These are phyloP conservation scores for Rhinophrynus dorsalis DNA, from an alignment of 2,797 vertebrate genomes.

Conservation along the genomic window DNA sequence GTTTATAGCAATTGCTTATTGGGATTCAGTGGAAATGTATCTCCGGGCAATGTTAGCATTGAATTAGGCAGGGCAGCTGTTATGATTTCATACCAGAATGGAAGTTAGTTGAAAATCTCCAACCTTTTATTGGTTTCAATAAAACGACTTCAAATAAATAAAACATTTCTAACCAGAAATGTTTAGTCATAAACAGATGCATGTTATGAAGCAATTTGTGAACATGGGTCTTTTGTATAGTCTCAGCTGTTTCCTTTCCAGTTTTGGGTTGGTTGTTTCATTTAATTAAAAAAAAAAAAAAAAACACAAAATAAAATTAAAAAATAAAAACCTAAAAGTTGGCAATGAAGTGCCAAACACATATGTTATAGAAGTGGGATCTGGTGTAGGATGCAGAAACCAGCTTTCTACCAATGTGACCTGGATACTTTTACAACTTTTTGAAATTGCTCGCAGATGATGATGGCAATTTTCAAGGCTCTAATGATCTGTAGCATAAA, in stretches of 20 bases:
- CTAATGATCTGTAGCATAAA: no score
- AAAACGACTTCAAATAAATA: constrained; percentile 58
- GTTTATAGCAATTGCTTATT: constrained; percentile 55
- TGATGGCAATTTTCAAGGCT: no score
- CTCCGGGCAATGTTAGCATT: constrained; percentile 61
- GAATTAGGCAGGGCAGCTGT: constrained; percentile 62
- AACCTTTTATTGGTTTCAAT: constrained; percentile 55
- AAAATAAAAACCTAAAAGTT: not conserved
- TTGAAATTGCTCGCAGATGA: no score
- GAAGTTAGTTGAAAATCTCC: constrained; percentile 58
- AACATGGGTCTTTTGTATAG: constrained; percentile 49
- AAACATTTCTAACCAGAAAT: constrained; percentile 61
- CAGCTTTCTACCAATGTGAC: no score
- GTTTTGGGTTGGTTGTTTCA: not conserved
- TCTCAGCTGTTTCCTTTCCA: constrained; percentile 50
- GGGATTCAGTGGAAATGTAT: constrained; percentile 57
- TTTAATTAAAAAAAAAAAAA: not conserved
- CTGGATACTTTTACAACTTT: no score
- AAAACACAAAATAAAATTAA: no score
- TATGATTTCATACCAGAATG: constrained; percentile 55
- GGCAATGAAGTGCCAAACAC: not conserved
- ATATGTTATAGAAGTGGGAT: not conserved
- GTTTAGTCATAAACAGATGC: constrained; percentile 62
- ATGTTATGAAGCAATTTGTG: constrained; percentile 53
- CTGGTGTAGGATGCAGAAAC: not conserved